phyloP scores from a whole-genome alignment of 2,888 invertebrate species.

The Coremacera marginata region DNA sequence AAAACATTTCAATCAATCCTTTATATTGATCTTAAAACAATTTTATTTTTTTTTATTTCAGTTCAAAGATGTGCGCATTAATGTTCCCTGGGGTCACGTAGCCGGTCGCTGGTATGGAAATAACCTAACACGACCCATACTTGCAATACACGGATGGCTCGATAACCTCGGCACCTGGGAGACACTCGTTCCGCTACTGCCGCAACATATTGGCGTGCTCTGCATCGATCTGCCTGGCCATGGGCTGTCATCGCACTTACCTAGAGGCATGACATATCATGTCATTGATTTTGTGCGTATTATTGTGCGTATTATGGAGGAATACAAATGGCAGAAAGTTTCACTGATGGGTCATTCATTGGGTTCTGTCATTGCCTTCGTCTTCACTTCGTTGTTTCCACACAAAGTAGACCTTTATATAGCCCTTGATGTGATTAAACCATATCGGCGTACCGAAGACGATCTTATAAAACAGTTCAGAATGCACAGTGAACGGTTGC shows the following conservation, averaged over 20 bases:
- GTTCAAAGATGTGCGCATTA: constrained; percentile 74
- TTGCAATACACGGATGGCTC: constrained; percentile 82
- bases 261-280: constrained; percentile 71
- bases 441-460: constrained; percentile 22
- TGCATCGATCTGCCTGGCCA: constrained; percentile 79
- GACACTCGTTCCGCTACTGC: constrained; percentile 74
- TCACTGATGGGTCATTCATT: constrained; percentile 78
- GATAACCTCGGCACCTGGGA: constrained; percentile 83
- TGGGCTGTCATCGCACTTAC: constrained; percentile 76
- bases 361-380: constrained; percentile 73
- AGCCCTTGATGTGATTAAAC: constrained; percentile 56
- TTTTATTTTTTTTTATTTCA: constrained; percentile 47
- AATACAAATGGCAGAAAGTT: constrained; percentile 77
- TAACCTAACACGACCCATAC: constrained; percentile 73
- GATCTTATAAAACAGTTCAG: constrained; percentile 51
- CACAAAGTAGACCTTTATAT: constrained; percentile 60
- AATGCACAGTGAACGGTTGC: constrained; percentile 63
- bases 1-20: too few relatives aligned
- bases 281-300: constrained; percentile 65
- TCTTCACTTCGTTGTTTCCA: constrained; percentile 73
- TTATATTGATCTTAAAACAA: too few relatives aligned
- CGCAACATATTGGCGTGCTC: constrained; percentile 70
- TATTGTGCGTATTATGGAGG: constrained; percentile 72
- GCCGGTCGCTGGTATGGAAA: constrained; percentile 78
- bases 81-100: constrained; percentile 77